Conservation (phyloP, 2,888 invertebrate species). For the Tipula vernalis region DNA sequence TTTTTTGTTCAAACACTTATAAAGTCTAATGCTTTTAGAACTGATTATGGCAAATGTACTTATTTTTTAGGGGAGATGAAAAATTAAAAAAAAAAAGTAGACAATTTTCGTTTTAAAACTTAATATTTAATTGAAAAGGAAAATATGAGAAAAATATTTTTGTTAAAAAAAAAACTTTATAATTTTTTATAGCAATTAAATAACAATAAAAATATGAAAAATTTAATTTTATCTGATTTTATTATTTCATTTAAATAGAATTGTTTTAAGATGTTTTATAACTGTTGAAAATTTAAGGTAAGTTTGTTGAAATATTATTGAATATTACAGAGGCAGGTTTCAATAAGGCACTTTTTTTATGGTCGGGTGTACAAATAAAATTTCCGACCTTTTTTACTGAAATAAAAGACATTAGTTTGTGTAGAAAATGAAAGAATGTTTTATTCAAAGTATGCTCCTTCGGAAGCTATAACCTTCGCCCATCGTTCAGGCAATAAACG, state of each 20-base stretch:
- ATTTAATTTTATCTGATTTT: not conserved
- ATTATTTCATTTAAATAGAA: not conserved
- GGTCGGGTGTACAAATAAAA: no score
- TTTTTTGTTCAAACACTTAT: not conserved
- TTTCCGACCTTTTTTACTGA: no score
- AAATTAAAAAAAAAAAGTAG: not conserved
- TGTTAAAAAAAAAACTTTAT: not conserved
- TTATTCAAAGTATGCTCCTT: no score
- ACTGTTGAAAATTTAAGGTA: not conserved
- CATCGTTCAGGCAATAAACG: no score
- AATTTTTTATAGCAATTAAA: not conserved
- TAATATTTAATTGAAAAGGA: not conserved
- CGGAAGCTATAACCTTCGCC: no score
- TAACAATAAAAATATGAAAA: not conserved
- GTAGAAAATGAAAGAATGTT: no score
- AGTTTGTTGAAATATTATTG: not conserved
- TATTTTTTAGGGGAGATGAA: not conserved
- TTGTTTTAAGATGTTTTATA: not conserved
- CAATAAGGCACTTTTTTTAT: no score
- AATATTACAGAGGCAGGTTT: no score
- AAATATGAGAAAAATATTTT: not conserved
- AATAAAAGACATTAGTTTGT: no score
- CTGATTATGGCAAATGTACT: not conserved
- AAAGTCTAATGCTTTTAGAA: not conserved
- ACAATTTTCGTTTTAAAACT: not conserved